Evolutionary conservation across 2,113 vertebrate species (phyloP).

Genomic region (Chamaetylas fuelleborni): DNA sequence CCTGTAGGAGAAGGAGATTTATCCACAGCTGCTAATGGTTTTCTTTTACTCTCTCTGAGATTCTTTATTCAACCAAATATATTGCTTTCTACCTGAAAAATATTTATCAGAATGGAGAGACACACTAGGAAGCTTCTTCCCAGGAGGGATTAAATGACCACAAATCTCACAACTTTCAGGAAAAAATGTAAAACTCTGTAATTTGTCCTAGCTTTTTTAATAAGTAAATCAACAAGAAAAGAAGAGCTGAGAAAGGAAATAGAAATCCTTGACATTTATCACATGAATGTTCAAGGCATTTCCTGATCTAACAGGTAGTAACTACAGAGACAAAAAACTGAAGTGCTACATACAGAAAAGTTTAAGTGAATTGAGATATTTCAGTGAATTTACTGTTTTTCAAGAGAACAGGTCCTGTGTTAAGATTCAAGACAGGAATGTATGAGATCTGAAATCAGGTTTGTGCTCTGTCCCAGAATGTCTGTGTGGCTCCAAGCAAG

Average conservation of each 20-base stretch:
- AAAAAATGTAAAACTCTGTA: constrained; percentile 6
- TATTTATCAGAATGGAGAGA: constrained; percentile 50
- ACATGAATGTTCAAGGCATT: background rate
- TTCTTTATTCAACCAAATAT: constrained; percentile 38
- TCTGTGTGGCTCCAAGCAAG: background rate
- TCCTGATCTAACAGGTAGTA: background rate
- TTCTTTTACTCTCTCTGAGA: constrained; percentile 18
- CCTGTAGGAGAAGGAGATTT: constrained; percentile 42
- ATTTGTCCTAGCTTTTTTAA: background rate
- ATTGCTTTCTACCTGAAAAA: constrained; percentile 51
- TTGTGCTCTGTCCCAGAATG: background rate
- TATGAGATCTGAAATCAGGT: background rate
- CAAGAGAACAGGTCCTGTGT: background rate
- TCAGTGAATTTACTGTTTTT: background rate
- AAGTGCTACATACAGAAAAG: background rate
- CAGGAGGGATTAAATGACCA: constrained; percentile 46
- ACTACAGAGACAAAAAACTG: background rate
- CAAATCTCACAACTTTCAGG: background rate
- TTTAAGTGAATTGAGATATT: background rate
- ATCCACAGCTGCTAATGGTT: constrained; percentile 45
- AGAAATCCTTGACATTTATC: background rate
- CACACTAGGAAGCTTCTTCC: background rate
- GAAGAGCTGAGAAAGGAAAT: background rate
- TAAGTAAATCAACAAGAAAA: constrained; percentile 2
- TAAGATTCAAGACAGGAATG: background rate